Base-by-base conservation (phyloP, 2,113 vertebrate species). In the Amblyopsis rosae region DNA sequence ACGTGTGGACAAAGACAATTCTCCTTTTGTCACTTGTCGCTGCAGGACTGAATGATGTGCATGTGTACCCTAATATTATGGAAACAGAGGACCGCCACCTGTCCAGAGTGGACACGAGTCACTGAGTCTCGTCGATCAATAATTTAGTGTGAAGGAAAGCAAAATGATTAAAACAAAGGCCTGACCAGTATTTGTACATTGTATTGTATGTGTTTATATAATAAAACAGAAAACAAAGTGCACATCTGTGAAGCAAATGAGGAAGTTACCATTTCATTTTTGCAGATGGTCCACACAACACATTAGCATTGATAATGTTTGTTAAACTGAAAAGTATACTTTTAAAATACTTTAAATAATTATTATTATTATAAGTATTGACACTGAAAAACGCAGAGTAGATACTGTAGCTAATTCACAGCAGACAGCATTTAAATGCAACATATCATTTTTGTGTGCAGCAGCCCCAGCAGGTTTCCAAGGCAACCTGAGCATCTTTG, bases 381-480 rank as follows among this genome's bases (percentile, higher is more conserved):
- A 8, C 35, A 41, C 35, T 8, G 35, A 41, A 41, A 41, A 41
- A 59, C 3, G 12, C 32, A 9, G 9, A 33, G 15, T 19, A 69
- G 70, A 26, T 26, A n/a, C n/a, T n/a, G n/a, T n/a, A 3, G 2
- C 26, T 73, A 74, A 81, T 75, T 70, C 60, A 59, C 47, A 65
- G 48, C 10, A 58, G 62, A 74, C 69, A 45, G 60, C 70, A 78
- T 79, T 75, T 63, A 67, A 79, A 54, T 59, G 60, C 64, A 72
- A 75, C 49, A 51, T 64, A 57, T 32, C 64, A 59, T 78, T 41
- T 41, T 41, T 70, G 53, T 81, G 76, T 65, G 60, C 51, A 77
- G 56, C 60, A 79, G 63, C 72, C 41, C 64, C 65, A 16, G 35
- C 55, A 59, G n/a, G 82, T 90, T 88, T 85, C 88, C 81, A 86